Evolutionary conservation across 1,140 invertebrate genomes (phyloP), one percentile per base, ranked within the genome.

Genomic region (Diplogasteroides magnus): DNA sequence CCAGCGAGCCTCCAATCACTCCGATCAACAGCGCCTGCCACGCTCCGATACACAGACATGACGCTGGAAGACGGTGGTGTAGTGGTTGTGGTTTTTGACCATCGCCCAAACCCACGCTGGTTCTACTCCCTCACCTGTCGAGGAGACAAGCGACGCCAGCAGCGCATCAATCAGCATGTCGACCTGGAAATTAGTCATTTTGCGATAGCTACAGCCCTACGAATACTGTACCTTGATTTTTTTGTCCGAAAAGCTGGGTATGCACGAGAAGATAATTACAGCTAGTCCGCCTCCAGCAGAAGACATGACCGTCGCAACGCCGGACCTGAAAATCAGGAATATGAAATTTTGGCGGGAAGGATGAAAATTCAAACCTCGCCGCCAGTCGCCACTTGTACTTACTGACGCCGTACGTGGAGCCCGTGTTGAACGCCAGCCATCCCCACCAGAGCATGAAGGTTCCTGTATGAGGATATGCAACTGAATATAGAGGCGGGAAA

Each of bases 381-480:
- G 92, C 91, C 82, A 92, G 93, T 79, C 91, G 87, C 91, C 91
- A 92, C 83, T 89, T 90, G 19, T 87, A 86, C 1, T 88, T 88
- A 59, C 87, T 88, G 26, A 90, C 86, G 82, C 89, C 85, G 74
- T 86, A 86, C 28, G 85, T 85, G 37, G 85, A 86, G 70, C 92
- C 92, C 62, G 91, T 93, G 83, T 95, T 95, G 78, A 94, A 95
- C 1, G 91, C 92, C 55, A 94, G 84, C 92, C 92, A 94, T 0
- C 91, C 92, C 90, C 91, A 94, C 92, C 93, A 96, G 2, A 95
- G 84, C 29, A 95, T 92, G 79, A 94, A 94, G 0, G 93, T 87
- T 0, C 92, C 64, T 65, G 37, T n/a, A 65, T 6, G 13, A 65
- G 31, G 23, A 23, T n/a, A n/a, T n/a, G n/a, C n/a, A n/a, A n/a